Base-by-base conservation (phyloP, 2,797 vertebrate genomes). In the Anniella stebbinsi region DNA sequence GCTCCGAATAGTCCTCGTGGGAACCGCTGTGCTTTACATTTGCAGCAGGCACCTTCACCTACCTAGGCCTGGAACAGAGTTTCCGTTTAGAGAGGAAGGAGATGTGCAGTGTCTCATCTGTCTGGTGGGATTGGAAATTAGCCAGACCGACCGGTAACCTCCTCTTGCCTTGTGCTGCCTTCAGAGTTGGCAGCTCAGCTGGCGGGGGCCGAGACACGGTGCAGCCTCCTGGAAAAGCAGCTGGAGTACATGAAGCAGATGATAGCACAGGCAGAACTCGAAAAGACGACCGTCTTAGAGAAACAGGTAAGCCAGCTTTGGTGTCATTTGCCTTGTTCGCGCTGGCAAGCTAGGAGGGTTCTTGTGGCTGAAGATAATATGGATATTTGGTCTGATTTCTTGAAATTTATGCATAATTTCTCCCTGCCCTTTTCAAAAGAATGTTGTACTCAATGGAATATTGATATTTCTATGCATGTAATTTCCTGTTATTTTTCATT, bases 171-270 rank as follows among this genome's bases (percentile, higher is more conserved):
- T 89, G 1, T 93, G 1, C 93, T 95, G 0, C 60, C 75, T 96
- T 90, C 95, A 99, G 99, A 97, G 90, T 88, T 99, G 93, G 94
- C 98, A 91, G 97, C 97, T 80, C 98, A 99, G 91, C 96, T 99
- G 82, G 96, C 98, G 76, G 97, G 98, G 80, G 98, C 98, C 11
- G 98, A 99, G 96, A 97, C 97, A 89, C 98, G 98, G 82, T 99
- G 98, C 93, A 94, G 91, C 81, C 97, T 98, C 93, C 94, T 99
- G 91, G 99, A 99, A 94, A 98, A 98, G 89, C 98, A 99, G 92
- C 94, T 99, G 96, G 98, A 98, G 72, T 98, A 98, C 93, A 99
- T 98, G 98, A 98, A 97, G 92, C 98, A 95, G 94, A 98, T 98
- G 97, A 97, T 99, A 92, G 97, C 97, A 85, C 98, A 96, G 75